Percentiles rank a stretch among this genome's conserved stretches.
These are phyloP conservation scores for Gryon sp. DNA, from an alignment of 1,140 invertebrate genomes.

Conservation along the genomic window DNA sequence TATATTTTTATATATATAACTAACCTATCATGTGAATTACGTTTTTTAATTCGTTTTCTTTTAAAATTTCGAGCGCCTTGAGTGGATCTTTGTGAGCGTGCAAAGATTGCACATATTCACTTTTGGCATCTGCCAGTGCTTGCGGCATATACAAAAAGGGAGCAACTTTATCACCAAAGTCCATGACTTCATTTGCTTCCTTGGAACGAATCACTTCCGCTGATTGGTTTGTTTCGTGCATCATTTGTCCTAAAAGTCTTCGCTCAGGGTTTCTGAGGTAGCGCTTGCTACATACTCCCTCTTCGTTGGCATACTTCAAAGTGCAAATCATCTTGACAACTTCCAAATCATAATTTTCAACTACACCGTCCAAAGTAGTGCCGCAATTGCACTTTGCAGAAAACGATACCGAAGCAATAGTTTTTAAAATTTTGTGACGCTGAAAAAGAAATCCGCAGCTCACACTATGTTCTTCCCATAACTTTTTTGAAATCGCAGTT, in stretches of 20 bases:
- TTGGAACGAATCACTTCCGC: background rate
- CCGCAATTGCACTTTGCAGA: background rate
- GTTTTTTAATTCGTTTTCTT: background rate
- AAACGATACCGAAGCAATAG: background rate
- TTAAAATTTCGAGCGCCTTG: background rate
- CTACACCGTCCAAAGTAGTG: background rate
- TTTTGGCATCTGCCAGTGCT: background rate
- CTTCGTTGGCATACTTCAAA: background rate
- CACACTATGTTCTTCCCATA: background rate
- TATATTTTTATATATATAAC: too few species aligned
- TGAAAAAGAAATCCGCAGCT: background rate
- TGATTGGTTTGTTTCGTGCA: background rate
- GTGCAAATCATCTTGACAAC: background rate
- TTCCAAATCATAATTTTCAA: background rate
- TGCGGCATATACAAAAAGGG: background rate
- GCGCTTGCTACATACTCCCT: background rate
- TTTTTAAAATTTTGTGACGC: background rate
- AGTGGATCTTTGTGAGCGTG: background rate
- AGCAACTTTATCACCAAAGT: background rate
- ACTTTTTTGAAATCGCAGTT: background rate
- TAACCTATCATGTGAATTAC: background rate
- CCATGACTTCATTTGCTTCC: background rate
- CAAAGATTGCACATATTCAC: background rate
- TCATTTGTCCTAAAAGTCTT: background rate
- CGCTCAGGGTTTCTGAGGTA: background rate